These are phyloP conservation scores for Aphelocoma californica DNA, from an alignment of 2,797 vertebrate species.

Conservation along the genomic window DNA sequence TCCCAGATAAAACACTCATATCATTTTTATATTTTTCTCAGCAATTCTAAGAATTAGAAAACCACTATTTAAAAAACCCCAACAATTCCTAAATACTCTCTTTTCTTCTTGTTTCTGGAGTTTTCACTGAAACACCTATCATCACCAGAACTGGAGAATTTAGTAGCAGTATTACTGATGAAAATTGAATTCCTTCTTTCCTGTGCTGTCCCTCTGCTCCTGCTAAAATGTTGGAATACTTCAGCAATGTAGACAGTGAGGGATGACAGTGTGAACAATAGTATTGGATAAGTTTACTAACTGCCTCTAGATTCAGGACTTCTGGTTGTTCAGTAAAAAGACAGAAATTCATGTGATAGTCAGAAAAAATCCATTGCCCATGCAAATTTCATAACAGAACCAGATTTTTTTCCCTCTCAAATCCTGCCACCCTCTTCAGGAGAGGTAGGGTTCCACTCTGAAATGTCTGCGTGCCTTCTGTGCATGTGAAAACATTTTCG, in stretches of 20 bases:
- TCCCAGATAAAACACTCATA: not conserved
- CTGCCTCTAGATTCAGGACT: not conserved
- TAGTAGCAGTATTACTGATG: not conserved
- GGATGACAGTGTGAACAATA: not conserved
- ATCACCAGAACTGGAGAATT: not conserved
- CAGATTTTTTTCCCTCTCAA: not conserved
- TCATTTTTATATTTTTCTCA: not conserved
- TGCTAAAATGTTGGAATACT: not conserved
- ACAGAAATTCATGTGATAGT: not conserved
- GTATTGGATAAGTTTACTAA: not conserved
- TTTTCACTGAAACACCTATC: not conserved
- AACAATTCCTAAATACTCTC: not conserved
- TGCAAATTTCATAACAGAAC: not conserved
- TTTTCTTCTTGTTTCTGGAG: not conserved
- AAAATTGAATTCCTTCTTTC: not conserved
- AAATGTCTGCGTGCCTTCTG: not conserved
- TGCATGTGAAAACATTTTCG: not conserved
- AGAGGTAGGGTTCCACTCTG: not conserved
- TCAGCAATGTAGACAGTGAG: not conserved
- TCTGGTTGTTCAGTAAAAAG: not conserved
- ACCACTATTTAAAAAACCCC: not conserved
- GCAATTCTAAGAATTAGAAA: not conserved
- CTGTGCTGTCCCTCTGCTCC: not conserved
- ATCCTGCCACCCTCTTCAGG: not conserved
- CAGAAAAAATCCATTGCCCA: not conserved